Conservation (phyloP, 2,113 vertebrate genomes). For the Collichthys lucidus region DNA sequence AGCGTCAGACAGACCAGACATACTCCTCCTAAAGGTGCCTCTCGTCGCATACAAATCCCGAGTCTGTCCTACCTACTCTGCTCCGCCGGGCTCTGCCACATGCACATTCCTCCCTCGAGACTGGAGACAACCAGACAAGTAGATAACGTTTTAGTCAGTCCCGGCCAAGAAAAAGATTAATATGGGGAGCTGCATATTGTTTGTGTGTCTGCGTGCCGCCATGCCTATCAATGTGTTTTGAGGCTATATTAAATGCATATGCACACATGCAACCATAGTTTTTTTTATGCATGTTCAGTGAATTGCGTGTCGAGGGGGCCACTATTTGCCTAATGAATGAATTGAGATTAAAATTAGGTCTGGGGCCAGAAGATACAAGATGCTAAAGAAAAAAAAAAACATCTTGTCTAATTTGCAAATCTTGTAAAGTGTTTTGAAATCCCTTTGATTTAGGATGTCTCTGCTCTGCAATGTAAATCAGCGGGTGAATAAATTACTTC, state of each 20-base stretch:
- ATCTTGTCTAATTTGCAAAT: constrained; percentile 74
- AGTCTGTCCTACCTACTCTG: constrained; percentile 41
- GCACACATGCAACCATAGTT: constrained; percentile 31
- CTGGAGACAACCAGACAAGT: constrained; percentile 55
- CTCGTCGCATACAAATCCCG: constrained; percentile 69
- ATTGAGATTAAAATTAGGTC: constrained; percentile 71
- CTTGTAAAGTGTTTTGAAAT: constrained; percentile 71
- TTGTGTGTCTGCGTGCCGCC: constrained; percentile 12
- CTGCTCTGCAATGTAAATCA: constrained; percentile 76
- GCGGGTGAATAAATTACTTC: constrained; percentile 75
- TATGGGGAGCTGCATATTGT: constrained; percentile 35
- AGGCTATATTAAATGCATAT: constrained; percentile 46
- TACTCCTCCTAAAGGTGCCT: constrained; percentile 64
- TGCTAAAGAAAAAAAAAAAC: constrained; percentile 67
- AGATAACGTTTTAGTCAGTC: constrained; percentile 61
- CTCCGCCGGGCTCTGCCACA: constrained; percentile 46
- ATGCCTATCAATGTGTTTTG: constrained; percentile 42
- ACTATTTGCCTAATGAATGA: constrained; percentile 69
- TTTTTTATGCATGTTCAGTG: constrained; percentile 45
- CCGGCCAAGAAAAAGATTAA: constrained; percentile 55
- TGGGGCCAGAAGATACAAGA: constrained; percentile 66
- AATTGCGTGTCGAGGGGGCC: constrained; percentile 54
- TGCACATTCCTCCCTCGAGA: constrained; percentile 50
- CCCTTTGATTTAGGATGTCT: constrained; percentile 64
- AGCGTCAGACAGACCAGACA: constrained; percentile 73